These are phyloP conservation scores for Metridium senile DNA, from an alignment of 92 coral and sea anemone species.

Conservation along the genomic window DNA sequence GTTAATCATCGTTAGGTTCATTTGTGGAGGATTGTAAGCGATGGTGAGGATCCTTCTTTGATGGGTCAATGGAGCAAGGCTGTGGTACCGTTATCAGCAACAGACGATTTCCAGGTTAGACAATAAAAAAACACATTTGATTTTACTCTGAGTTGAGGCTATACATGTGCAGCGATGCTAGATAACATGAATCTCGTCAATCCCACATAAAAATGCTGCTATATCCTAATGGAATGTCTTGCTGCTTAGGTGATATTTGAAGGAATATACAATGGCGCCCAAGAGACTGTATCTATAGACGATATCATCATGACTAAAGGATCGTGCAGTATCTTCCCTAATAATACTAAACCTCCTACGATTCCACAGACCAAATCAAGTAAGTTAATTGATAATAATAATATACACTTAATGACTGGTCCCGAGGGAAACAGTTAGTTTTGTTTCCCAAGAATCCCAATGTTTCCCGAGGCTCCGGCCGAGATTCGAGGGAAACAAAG, in stretches of 20 bases:
- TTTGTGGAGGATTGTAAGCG: constrained; percentile 15
- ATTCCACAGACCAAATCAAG: constrained; percentile 12
- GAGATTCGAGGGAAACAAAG: neutral
- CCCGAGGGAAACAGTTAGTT: too few relatives aligned
- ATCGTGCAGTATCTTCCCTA: constrained; percentile 15
- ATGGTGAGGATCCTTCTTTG: neutral
- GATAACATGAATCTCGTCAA: too few relatives aligned
- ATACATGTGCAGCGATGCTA: too few relatives aligned
- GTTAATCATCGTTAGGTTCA: neutral
- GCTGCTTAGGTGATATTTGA: constrained; percentile 68
- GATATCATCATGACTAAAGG: constrained; percentile 38
- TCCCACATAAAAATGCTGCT: neutral
- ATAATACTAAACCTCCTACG: constrained; percentile 7
- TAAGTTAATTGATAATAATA: neutral
- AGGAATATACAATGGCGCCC: constrained; percentile 34
- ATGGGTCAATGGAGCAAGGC: constrained; percentile 33
- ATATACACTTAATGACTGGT: too few relatives aligned
- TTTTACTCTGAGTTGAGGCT: neutral
- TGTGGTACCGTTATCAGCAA: constrained; percentile 8
- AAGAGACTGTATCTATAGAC: constrained; percentile 42
- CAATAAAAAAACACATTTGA: neutral
- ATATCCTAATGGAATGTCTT: too few relatives aligned
- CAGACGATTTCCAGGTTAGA: constrained; percentile 28
- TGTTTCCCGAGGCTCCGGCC: too few relatives aligned
- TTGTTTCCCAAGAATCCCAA: too few relatives aligned